Evolutionary conservation across 2,888 invertebrate species (phyloP), one percentile per base, ranked within the genome.

Genomic region (Gryllus longicercus): DNA sequence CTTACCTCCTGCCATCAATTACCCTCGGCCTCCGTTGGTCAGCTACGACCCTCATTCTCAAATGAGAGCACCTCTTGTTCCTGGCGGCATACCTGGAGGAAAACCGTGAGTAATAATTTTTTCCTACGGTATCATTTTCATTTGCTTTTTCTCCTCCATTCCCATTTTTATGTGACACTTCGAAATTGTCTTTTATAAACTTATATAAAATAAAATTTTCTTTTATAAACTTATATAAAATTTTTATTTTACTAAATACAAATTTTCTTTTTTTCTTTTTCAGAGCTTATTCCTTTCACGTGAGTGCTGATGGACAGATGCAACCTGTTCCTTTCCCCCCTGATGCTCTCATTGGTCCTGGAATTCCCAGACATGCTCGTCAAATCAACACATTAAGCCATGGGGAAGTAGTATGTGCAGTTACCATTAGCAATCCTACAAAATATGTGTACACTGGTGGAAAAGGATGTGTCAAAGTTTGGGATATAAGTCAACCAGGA

Each of bases 331-430:
- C 96, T 81, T 98, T 98, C 89, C 97, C 97, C 50, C 93, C 95
- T 49, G 98, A 98, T 88, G 97, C 97, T 82, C 91, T 97, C 82
- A 94, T 96, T 86, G 96, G 96, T 38, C 95, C 96, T 63, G 98
- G 97, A 82, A 96, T 98, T 84, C 98, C 98, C 75, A 90, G 96
- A 81, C 96, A 96, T 88, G 96, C 97, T 80, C 91, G 96, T 76
- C 96, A 96, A 88, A 94, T 96, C 85, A 96, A 96, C 88, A 97
- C 96, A 18, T 90, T 98, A 82, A 94, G 93, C 83, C 98, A 98
- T 88, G 98, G 98, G 51, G 98, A 98, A 87, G 98, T 98, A 80
- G 98, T 98, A 50, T 98, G 98, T 88, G 98, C 98, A 74, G 98
- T 98, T 78, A 97, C 98, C 81, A 97, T 98, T 85, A 96, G 96